A percentile compares a stretch with the other conserved stretches of the same genome.
phyloP scores from a whole-genome alignment of 2,888 invertebrate genomes.

The Plutella xylostella region DNA sequence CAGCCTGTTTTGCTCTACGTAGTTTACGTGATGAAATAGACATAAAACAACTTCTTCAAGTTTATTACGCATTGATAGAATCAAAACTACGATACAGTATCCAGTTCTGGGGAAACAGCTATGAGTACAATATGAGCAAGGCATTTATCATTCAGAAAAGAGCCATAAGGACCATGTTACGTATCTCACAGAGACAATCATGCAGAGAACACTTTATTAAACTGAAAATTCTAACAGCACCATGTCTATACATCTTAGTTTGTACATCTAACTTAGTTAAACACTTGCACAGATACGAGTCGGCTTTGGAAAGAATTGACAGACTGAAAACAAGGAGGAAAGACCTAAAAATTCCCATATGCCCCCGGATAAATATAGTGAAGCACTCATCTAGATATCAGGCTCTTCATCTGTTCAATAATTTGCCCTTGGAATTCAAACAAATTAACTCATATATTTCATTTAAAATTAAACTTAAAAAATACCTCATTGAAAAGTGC shows the following conservation, averaged over 20 bases:
- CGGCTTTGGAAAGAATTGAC: no score
- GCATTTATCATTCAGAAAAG: background rate
- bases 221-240: background rate
- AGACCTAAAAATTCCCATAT: no score
- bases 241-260: background rate
- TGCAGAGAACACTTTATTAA: background rate
- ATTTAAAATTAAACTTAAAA: no score
- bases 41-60: background rate
- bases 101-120: background rate
- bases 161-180: background rate
- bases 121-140: background rate
- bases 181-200: background rate
- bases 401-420: no score
- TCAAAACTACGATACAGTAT: background rate
- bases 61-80: background rate
- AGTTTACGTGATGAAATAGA: background rate
- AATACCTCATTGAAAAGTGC: no score
- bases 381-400: no score
- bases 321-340: no score
- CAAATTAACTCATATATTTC: no score
- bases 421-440: no score
- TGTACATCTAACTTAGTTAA: no score
- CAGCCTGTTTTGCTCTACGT: background rate
- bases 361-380: no score
- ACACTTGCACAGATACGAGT: no score